Evolutionary conservation across 2,888 invertebrate genomes (phyloP), one percentile per base, ranked within the genome.

Genomic region (Idaea aversata): DNA sequence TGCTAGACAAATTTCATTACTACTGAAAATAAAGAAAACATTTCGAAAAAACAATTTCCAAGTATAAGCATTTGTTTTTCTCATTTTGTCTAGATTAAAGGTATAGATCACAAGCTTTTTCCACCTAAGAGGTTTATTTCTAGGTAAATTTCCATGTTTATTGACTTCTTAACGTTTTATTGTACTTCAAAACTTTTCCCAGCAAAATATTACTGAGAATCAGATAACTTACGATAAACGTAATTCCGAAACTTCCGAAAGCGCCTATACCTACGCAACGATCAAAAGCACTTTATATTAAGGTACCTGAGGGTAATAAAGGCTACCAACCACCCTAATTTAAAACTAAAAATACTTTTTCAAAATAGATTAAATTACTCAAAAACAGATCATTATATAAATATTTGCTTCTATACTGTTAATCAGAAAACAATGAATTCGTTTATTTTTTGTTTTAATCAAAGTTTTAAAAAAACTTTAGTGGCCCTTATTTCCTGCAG

Each of bases 71-170:
- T 47, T 47, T 47, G 47, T 47, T 47, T 47, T 47, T 47, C 47
- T 47, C 47, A 16, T 59, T 59, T 16, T 16, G 15, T 15, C 59
- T 59, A 59, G 15, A 25, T 62, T 62, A 38, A 62, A 38, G 25
- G 15, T 13, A n/a, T n/a, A 25, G 47, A 47, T 47, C 61, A 47
- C 36, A 34, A 60, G 34, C 5, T 15, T 6, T 34, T 15, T 60
- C 25, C 25, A 60, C 34, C 7, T 34, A 61, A 34, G 35, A 5
- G 34, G 61, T 34, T 38, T 38, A 47, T 6, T 25, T 38, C 47
- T 62, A 16, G 16, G 61, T 61, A 47, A 16, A 47, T 15, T 25
- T 4, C 47, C 5, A 59, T 15, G 35, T 10, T 13, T 59, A 62
- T 5, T 38, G 47, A 10, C 7, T 47, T 47, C 47, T 6, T 47